phyloP scores from a whole-genome alignment of 2,797 vertebrate genomes.

The Dermochelys coriacea region DNA sequence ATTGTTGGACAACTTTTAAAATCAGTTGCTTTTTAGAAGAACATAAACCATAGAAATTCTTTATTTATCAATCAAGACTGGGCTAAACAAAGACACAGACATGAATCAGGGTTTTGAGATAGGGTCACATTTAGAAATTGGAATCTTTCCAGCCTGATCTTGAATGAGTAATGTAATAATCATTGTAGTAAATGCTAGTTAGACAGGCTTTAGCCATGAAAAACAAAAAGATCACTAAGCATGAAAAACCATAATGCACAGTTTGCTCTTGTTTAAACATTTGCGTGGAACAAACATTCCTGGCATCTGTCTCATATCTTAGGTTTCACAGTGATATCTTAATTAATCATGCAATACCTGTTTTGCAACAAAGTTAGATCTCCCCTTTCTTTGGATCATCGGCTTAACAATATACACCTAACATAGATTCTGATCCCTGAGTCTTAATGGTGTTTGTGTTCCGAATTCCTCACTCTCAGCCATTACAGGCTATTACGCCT shows the following conservation, averaged over 20 bases:
- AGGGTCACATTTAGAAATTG: background rate
- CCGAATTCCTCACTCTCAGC: background rate
- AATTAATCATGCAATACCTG: background rate
- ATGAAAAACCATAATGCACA: background rate
- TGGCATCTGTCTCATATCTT: background rate
- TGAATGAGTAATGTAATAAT: too few species aligned
- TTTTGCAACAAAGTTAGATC: background rate
- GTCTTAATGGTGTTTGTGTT: background rate
- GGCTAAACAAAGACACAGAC: too few species aligned
- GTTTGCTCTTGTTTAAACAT: background rate
- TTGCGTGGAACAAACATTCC: background rate
- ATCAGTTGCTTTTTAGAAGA: background rate
- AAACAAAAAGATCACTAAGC: too few species aligned
- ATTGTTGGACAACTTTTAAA: background rate
- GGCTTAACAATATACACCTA: background rate
- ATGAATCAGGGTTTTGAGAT: background rate
- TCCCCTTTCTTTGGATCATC: background rate
- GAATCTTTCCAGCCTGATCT: background rate
- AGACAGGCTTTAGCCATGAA: background rate
- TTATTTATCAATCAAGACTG: background rate
- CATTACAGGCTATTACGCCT: background rate
- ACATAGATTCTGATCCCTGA: background rate
- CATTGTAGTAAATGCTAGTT: background rate
- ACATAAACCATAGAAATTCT: background rate
- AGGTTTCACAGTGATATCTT: background rate